A percentile compares a stretch with the other conserved stretches of the same genome.
Evolutionary conservation across 2,113 vertebrate genomes (phyloP).

Genomic region (Poeciliopsis turrubarensis): DNA sequence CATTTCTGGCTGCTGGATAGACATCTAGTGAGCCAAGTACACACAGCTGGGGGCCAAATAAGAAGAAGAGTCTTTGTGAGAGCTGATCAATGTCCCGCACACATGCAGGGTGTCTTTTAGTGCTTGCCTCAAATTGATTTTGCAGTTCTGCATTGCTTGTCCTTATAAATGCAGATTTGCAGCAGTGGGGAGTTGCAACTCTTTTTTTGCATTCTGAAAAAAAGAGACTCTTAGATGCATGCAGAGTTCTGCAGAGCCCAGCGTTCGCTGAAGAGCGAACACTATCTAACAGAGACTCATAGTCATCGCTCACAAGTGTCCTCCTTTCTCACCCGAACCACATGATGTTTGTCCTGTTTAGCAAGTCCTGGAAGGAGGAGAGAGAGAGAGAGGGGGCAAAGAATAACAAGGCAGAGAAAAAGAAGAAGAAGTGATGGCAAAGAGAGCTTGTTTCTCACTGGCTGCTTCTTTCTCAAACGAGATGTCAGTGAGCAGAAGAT

Average conservation of each 20-base stretch:
- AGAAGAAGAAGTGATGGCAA: slow-evolving; percentile 37
- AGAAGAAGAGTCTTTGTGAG: slow-evolving; percentile 67
- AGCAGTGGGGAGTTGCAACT: not conserved
- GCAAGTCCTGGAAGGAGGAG: slow-evolving; percentile 34
- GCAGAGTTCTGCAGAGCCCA: slow-evolving; percentile 7
- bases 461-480: slow-evolving; percentile 63
- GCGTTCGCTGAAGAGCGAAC: slow-evolving; percentile 15
- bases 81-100: slow-evolving; percentile 57
- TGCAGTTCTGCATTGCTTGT: not conserved
- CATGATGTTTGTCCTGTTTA: slow-evolving; percentile 68
- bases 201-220: not conserved
- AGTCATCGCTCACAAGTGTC: slow-evolving; percentile 16
- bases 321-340: slow-evolving; percentile 59
- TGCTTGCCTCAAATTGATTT: slow-evolving; percentile 1
- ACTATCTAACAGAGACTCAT: slow-evolving; percentile 24
- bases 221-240: slow-evolving; percentile 1
- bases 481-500: slow-evolving; percentile 63
- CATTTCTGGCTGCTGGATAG: slow-evolving; percentile 77
- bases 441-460: slow-evolving; percentile 55
- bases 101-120: not conserved
- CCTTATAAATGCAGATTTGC: not conserved
- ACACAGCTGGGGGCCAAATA: slow-evolving; percentile 78
- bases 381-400: not conserved
- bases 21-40: slow-evolving; percentile 56
- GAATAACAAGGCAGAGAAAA: slow-evolving; percentile 25